These are phyloP conservation scores for Listronotus bonariensis DNA, from an alignment of 1,140 invertebrate species.

Conservation along the genomic window DNA sequence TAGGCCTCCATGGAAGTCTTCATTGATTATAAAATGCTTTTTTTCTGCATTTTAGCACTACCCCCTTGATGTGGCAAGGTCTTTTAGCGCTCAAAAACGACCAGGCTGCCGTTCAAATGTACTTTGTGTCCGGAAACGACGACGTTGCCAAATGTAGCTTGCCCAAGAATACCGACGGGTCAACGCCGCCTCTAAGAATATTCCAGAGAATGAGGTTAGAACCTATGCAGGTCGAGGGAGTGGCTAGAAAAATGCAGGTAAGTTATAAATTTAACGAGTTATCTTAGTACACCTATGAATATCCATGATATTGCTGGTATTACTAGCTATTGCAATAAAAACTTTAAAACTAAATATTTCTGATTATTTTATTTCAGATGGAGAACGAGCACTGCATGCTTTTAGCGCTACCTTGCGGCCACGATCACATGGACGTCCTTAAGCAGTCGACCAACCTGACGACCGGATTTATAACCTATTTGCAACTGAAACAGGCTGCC, in stretches of 20 bases:
- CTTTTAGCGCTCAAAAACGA: slow-evolving; percentile 93
- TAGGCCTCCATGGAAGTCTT: no score
- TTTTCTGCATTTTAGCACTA: slow-evolving; percentile 62
- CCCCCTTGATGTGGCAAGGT: slow-evolving; percentile 96
- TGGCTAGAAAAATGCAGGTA: slow-evolving; percentile 95
- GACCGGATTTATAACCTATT: slow-evolving; percentile 93
- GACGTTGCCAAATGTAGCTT: slow-evolving; percentile 82
- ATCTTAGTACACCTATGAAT: not conserved
- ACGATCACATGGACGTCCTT: slow-evolving; percentile 88
- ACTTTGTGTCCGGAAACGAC: slow-evolving; percentile 93
- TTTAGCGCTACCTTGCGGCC: slow-evolving; percentile 91
- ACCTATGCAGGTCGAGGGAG: slow-evolving; percentile 91
- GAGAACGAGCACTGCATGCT: slow-evolving; percentile 96
- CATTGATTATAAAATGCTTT: no score
- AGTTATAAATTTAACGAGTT: slow-evolving; percentile 31
- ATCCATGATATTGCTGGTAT: slow-evolving; percentile 10
- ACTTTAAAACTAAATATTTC: not conserved
- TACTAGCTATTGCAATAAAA: slow-evolving; percentile 1
- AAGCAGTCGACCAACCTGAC: slow-evolving; percentile 90
- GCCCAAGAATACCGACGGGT: slow-evolving; percentile 77
- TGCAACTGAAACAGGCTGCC: slow-evolving; percentile 94
- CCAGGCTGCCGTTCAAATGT: slow-evolving; percentile 96
- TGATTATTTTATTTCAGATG: slow-evolving; percentile 65
- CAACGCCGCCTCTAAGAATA: slow-evolving; percentile 85
- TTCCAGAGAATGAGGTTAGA: slow-evolving; percentile 96